Percentiles rank a stretch among this genome's conserved stretches.
Evolutionary conservation across 2,888 invertebrate genomes (phyloP).

Genomic region (Diaperis boleti): DNA sequence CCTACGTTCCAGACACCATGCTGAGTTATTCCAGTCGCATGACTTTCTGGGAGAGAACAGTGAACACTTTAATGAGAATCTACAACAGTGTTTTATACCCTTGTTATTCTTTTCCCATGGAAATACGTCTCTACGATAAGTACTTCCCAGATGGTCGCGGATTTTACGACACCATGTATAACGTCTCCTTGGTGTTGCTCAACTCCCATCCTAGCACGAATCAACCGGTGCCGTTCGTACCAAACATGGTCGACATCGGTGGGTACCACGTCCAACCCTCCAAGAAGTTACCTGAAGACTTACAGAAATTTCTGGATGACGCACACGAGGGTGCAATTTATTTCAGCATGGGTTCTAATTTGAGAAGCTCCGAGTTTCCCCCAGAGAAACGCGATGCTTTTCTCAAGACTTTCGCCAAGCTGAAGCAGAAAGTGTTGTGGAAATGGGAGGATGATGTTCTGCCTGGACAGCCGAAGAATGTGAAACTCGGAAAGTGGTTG

Average conservation of each 20-base stretch:
- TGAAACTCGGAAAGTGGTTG: constrained; percentile 63
- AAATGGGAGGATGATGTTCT: constrained; percentile 64
- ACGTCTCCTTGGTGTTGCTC: constrained; percentile 54
- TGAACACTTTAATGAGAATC: too few relatives aligned
- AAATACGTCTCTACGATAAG: constrained; percentile 52
- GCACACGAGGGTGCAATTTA: constrained; percentile 57
- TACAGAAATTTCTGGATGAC: constrained; percentile 49
- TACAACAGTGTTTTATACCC: too few relatives aligned
- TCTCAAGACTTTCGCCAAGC: constrained; percentile 58
- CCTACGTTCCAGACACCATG: constrained; percentile 68
- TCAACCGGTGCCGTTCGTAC: constrained; percentile 67
- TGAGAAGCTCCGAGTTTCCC: constrained; percentile 59
- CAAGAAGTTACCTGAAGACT: constrained; percentile 51
- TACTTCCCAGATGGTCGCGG: constrained; percentile 52
- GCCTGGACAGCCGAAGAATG: constrained; percentile 59
- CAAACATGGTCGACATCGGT: constrained; percentile 71
- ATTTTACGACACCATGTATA: constrained; percentile 51
- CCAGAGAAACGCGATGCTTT: constrained; percentile 54
- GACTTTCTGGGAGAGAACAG: constrained; percentile 68
- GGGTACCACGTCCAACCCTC: constrained; percentile 66
- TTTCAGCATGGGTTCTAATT: constrained; percentile 65
- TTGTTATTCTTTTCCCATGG: constrained; percentile 34
- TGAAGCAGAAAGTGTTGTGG: constrained; percentile 65
- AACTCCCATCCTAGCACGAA: constrained; percentile 68
- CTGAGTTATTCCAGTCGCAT: constrained; percentile 62